Conservation (phyloP, 1,140 invertebrate genomes). For the Drosophila serrata region DNA sequence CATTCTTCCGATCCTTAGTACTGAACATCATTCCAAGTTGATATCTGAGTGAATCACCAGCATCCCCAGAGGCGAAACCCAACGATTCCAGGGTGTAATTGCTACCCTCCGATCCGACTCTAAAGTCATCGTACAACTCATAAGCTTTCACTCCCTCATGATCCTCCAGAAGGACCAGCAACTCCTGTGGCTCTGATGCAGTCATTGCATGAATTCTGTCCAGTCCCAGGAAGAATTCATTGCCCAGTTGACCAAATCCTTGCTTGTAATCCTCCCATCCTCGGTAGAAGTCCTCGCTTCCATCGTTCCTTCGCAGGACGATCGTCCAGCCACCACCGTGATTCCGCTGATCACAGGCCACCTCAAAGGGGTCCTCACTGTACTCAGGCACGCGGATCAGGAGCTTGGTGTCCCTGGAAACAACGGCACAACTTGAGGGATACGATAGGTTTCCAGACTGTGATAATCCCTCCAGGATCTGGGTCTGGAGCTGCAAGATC, state of each 20-base stretch:
- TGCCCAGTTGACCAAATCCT: not conserved
- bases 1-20: too few species aligned
- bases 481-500: not conserved
- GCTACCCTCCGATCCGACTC: not conserved
- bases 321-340: too few species aligned
- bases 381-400: not conserved
- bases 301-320: too few species aligned
- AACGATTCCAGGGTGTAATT: not conserved
- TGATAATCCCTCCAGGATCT: not conserved
- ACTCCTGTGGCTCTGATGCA: not conserved
- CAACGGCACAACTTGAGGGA: not conserved
- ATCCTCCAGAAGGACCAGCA: not conserved
- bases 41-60: not conserved
- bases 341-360: too few species aligned
- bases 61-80: not conserved
- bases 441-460: not conserved
- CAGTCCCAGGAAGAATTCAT: not conserved
- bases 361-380: too few species aligned
- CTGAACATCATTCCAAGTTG: too few species aligned
- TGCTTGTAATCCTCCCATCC: not conserved
- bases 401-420: not conserved
- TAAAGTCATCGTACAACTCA: not conserved
- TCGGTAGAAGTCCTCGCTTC: too few species aligned
- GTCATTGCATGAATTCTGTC: not conserved
- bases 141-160: not conserved